Evolutionary conservation across 2,888 invertebrate genomes (phyloP), one percentile per base, ranked within the genome.

Genomic region (Aproaerema taeniolella): DNA sequence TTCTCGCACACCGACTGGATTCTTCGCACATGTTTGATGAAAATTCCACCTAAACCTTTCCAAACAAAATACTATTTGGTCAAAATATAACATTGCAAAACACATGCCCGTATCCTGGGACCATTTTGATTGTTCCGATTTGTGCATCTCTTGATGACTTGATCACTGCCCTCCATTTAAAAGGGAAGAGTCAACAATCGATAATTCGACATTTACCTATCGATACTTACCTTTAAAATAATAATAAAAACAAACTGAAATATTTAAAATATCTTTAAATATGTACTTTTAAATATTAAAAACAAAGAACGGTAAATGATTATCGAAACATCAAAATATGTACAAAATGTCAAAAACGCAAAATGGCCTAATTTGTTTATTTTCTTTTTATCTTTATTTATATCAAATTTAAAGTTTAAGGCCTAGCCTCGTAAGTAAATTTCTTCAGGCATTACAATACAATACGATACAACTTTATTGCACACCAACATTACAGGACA

Each of bases 81-180:
- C 15, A 5, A 4, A 13, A 31, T 14, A 31, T 14, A 31, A 12
- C 11, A 14, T 31, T 31, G 15, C 31, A 50, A 58, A 57, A 61
- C 66, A 58, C 48, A 52, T 59, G 59, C 77, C 78, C 78, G 75
- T 77, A 77, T 74, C 67, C 74, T 72, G 72, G 75, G 61, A 59
- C 62, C 53, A 52, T n/a, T n/a, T n/a, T n/a, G n/a, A 68, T 70
- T 75, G 62, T 56, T 55, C 57, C 56, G 67, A 71, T 63, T 61
- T 60, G 60, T 53, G 58, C 60, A 58, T 65, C 68, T 61, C 48
- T 40, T 14, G 52, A 51, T 56, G 61, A n/a, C n/a, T n/a, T n/a
- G n/a, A n/a, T n/a, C n/a, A 69, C 64, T 58, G 60, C 58, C 58
- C 59, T 61, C 55, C 50, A 46, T 46, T 49, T 16, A 58, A 62